Conservation (phyloP, 2,113 vertebrate genomes). For the Aldabrachelys gigantea region DNA sequence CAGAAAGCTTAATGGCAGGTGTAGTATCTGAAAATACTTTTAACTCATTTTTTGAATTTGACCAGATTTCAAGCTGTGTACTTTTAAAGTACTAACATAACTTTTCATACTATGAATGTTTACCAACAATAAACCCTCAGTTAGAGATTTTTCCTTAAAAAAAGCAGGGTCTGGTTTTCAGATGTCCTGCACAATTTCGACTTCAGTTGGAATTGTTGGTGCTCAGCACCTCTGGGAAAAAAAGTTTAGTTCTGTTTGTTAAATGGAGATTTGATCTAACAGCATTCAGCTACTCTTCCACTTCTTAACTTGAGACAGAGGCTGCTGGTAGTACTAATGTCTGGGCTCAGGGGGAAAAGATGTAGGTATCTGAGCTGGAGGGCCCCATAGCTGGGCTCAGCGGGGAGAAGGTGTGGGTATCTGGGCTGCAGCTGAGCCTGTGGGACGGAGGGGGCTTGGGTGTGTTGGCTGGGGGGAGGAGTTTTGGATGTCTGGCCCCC, state of each 20-base stretch:
- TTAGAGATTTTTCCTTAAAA: not conserved
- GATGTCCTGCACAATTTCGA: not conserved
- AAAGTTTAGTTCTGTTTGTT: not conserved
- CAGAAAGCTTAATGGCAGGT: not conserved
- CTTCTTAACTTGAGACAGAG: not conserved
- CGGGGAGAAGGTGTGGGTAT: too few relatives aligned
- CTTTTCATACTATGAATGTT: too few relatives aligned
- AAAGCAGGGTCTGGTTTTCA: not conserved
- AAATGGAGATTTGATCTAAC: not conserved
- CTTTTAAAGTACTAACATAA: too few relatives aligned
- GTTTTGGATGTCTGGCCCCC: too few relatives aligned
- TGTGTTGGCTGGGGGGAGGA: too few relatives aligned
- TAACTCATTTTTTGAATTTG: not conserved
- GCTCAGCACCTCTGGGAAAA: not conserved
- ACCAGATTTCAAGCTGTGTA: not conserved
- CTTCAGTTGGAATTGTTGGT: not conserved
- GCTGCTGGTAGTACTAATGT: not conserved
- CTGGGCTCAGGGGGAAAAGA: too few relatives aligned
- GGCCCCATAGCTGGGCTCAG: too few relatives aligned
- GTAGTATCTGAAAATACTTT: not conserved
- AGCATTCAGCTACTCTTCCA: not conserved
- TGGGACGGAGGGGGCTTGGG: too few relatives aligned
- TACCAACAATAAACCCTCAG: too few relatives aligned
- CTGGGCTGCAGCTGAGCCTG: too few relatives aligned
- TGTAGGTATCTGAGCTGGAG: too few relatives aligned